Conservation (phyloP, 2,113 vertebrate species). For the Paracanthobrama guichenoti region DNA sequence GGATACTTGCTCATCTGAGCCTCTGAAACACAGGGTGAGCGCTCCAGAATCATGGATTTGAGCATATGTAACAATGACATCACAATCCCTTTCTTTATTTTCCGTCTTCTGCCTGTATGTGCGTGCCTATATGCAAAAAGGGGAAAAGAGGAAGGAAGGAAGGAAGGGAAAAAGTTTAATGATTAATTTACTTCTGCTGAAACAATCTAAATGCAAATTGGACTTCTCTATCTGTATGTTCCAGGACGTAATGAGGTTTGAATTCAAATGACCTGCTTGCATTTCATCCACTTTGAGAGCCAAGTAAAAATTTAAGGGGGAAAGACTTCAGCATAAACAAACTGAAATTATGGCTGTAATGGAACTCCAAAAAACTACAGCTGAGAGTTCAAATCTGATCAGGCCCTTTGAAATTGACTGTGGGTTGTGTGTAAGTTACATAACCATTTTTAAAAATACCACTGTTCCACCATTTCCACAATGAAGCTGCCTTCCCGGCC, state of each 20-base stretch:
- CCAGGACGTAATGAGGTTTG: constrained; percentile 76
- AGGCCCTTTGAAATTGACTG: constrained; percentile 7
- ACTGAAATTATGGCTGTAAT: constrained; percentile 60
- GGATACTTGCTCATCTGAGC: neutral
- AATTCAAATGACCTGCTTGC: constrained; percentile 77
- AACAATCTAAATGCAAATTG: constrained; percentile 84
- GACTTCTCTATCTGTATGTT: constrained; percentile 77
- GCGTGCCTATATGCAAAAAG: constrained; percentile 40
- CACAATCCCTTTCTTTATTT: neutral
- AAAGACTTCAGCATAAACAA: constrained; percentile 67
- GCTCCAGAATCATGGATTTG: neutral
- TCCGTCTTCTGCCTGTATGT: constrained; percentile 10
- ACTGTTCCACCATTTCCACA: neutral
- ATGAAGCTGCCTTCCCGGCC: neutral
- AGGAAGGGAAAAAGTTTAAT: constrained; percentile 59
- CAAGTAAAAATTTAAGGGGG: constrained; percentile 71
- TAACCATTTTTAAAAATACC: neutral
- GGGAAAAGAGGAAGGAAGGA: neutral
- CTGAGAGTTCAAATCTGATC: constrained; percentile 4
- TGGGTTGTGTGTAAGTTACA: constrained; percentile 10
- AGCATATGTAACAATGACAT: neutral
- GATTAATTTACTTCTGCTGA: constrained; percentile 80
- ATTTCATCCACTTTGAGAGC: constrained; percentile 68
- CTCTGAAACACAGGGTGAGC: neutral
- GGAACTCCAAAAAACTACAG: neutral